Percentiles rank a stretch among this genome's conserved stretches.
These are phyloP conservation scores for Physeter macrocephalus DNA, from an alignment of 2,113 vertebrate genomes.

Conservation along the genomic window DNA sequence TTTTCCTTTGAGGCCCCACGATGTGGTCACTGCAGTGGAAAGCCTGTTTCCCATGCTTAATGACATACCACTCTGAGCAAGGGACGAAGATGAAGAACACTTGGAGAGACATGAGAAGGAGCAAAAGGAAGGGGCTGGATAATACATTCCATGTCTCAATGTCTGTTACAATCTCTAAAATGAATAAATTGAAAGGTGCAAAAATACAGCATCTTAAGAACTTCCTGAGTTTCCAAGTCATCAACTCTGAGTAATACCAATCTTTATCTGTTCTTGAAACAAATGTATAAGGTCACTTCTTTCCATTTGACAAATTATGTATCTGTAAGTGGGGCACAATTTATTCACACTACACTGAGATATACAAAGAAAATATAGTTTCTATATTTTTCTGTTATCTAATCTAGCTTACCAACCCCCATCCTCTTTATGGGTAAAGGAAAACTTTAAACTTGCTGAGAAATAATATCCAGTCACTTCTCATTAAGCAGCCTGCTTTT, in stretches of 20 bases:
- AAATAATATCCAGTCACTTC: not conserved
- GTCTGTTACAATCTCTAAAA: not conserved
- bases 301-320: not conserved
- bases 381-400: not conserved
- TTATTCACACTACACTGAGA: not conserved
- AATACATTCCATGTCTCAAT: not conserved
- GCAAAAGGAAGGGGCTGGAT: not conserved
- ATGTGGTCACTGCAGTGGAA: constrained; percentile 50
- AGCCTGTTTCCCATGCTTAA: constrained; percentile 46
- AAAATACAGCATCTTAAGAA: not conserved
- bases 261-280: not conserved
- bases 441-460: not conserved
- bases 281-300: not conserved
- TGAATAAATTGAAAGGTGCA: not conserved
- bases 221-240: not conserved
- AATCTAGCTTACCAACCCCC: not conserved
- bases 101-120: not conserved
- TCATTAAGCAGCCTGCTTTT: not conserved
- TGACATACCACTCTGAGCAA: constrained; percentile 13
- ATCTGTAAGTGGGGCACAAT: not conserved
- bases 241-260: not conserved
- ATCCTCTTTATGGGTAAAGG: not conserved
- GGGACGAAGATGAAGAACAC: constrained; percentile 29
- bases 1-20: constrained; percentile 60
- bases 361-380: not conserved